Evolutionary conservation across 1,140 invertebrate genomes (phyloP).

Genomic region (Cardiocondyla obscurior): DNA sequence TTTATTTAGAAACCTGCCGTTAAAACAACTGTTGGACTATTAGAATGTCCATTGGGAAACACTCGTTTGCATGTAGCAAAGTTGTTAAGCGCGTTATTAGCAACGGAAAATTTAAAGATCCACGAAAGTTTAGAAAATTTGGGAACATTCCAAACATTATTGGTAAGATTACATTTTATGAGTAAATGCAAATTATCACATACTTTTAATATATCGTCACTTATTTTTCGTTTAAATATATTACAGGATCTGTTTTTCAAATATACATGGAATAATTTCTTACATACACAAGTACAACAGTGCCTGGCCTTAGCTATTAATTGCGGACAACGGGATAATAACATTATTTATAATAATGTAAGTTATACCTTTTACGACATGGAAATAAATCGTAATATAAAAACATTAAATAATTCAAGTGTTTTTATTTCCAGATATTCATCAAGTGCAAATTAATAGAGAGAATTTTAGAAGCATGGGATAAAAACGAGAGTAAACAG

Average conservation of each 20-base stretch:
- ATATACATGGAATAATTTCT: slow-evolving; percentile 94
- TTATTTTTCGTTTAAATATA: slow-evolving; percentile 12
- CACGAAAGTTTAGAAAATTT: slow-evolving; percentile 84
- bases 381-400: background rate
- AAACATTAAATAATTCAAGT: slow-evolving; percentile 16
- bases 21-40: slow-evolving; percentile 86
- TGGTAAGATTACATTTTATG: slow-evolving; percentile 83
- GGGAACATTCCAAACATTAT: slow-evolving; percentile 86
- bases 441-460: slow-evolving; percentile 87
- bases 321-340: slow-evolving; percentile 79
- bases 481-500: slow-evolving; percentile 86
- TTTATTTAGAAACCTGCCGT: slow-evolving; percentile 85
- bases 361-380: slow-evolving; percentile 67
- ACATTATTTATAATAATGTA: slow-evolving; percentile 85
- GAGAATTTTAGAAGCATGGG: slow-evolving; percentile 88
- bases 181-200: too few species aligned
- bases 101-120: slow-evolving; percentile 87
- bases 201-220: background rate
- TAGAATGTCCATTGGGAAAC: slow-evolving; percentile 90
- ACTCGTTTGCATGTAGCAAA: slow-evolving; percentile 90
- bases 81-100: slow-evolving; percentile 88
- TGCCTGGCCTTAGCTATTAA: slow-evolving; percentile 88
- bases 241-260: slow-evolving; percentile 92
- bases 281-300: slow-evolving; percentile 93
- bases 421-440: slow-evolving; percentile 86